Evolutionary conservation across 2,888 invertebrate species (phyloP), one percentile per base, ranked within the genome.

Genomic region (Hemistola chrysoprasaria): DNA sequence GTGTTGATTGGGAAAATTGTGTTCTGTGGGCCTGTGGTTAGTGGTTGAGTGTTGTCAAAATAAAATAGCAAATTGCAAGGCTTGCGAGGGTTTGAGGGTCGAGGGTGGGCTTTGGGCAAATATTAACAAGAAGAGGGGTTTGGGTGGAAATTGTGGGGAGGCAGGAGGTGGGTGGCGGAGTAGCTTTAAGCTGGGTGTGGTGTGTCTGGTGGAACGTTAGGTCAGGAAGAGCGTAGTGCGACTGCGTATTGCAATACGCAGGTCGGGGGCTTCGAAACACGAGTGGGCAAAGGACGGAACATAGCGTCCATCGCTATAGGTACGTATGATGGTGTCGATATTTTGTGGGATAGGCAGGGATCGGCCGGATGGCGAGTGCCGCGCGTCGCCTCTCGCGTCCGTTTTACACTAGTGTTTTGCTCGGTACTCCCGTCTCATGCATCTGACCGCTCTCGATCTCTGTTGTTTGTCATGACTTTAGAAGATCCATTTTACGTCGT

Each of bases 401-500:
- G 53, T 64, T 59, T 60, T 47, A 50, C 52, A 49, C 45, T n/a
- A 53, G 34, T 55, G 43, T 50, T 48, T 38, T 60, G 56, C 34
- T 41, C 33, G 37, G 25, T 49, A 47, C 40, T 41, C 43, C 38
- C 59, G 56, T 78, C 80, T 71, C 76, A 86, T 85, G 85, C 66
- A 60, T 71, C 68, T 59, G 56, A 58, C 73, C 65, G 59, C 50
- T 56, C 52, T 62, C 61, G 54, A 62, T 57, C 48, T 65, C 16
- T 82, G 68, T 76, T 83, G 72, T 90, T 90, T 93, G 95, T 92
- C 93, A 98, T 98, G 98, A 97, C 97, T 92, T 93, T 98, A 90
- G 98, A 98, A 92, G 98, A 98, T 91, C 98, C 98, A 59, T 98
- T 98, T 92, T 97, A 98, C 92, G 97, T 97, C 86, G 98, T 98